Percentiles rank a stretch among this genome's conserved stretches.
Evolutionary conservation across 2,888 invertebrate species (phyloP).

Genomic region (Teinopalpus imperialis): DNA sequence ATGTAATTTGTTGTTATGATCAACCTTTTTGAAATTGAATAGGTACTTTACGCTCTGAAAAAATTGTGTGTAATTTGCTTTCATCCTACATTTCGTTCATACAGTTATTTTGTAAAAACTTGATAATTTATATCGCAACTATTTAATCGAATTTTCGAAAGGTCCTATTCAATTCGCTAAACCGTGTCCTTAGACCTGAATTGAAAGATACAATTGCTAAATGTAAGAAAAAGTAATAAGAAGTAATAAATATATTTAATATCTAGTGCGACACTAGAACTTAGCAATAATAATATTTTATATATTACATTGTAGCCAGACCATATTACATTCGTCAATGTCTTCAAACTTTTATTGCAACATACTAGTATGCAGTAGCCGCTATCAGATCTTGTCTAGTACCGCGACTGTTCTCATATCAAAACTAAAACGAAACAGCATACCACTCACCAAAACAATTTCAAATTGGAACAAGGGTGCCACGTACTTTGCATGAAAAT

Average conservation of each 20-base stretch:
- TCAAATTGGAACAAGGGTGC: constrained; percentile 63
- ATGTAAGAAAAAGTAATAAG: too few species aligned
- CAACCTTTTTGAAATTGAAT: constrained; percentile 7
- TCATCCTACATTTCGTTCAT: too few species aligned
- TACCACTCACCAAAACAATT: constrained; percentile 69
- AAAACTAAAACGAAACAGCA: constrained; percentile 61
- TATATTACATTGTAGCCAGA: constrained; percentile 37
- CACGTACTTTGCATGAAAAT: constrained; percentile 72
- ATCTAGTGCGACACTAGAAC: constrained; percentile 50
- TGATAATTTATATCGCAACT: too few species aligned
- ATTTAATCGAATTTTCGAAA: too few species aligned
- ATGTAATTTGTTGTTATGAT: constrained; percentile 37
- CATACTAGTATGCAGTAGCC: constrained; percentile 62
- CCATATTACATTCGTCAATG: constrained; percentile 72
- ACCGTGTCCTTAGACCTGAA: too few species aligned
- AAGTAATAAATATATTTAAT: constrained; percentile 24
- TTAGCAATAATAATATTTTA: constrained; percentile 57
- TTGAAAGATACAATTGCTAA: too few species aligned
- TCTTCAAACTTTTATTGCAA: constrained; percentile 75
- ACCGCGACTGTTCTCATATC: constrained; percentile 45
- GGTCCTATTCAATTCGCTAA: too few species aligned
- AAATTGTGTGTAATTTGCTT: too few species aligned
- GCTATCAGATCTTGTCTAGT: constrained; percentile 56
- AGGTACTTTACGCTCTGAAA: background rate
- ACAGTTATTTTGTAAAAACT: too few species aligned